Base-by-base conservation (phyloP, 2,113 vertebrate genomes). In the Boleophthalmus pectinirostris region DNA sequence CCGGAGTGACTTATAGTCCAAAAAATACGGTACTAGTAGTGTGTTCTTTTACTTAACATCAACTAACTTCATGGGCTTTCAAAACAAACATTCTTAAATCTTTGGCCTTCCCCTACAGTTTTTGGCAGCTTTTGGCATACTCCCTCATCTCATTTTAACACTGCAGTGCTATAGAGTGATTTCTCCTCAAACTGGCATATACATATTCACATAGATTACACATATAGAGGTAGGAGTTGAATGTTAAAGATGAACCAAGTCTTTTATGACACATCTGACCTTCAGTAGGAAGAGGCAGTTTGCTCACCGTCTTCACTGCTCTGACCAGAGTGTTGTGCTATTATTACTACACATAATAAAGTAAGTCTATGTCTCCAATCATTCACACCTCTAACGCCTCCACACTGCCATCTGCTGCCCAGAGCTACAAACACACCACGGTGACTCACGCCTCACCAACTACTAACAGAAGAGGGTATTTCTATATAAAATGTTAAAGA, bases 401-500 rank as follows among this genome's bases (percentile, higher is more conserved):
- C 84, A 84, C 74, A 85, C 77, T 69, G 80, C 89, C 87, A 84
- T 82, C 90, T 91, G 75, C 81, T 78, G 85, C 20, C 68, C 4
- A 1, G 1, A 54, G 13, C 46, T 20, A 15, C 20, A 8, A 68
- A 73, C 20, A 60, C 75, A 79, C n/a, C 29, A 9, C n/a, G 2
- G 11, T 8, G 16, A 49, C 3, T 15, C 29, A 64, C 20, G 4
- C 18, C 35, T 20, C 1, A 67, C 16, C 23, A n/a, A 15, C 56
- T 15, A 24, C 23, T 15, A 15, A 58, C 4, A 14, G 21, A 18
- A 29, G 64, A 15, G 1, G 1, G 0, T 21, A n/a, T 16, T 3
- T 66, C 43, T 24, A 66, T 57, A 58, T 35, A 3, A 66, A 54
- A 70, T 53, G 56, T 58, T 14, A 23, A 56, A 23, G 21, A 25